Base-by-base conservation (phyloP, 2,113 vertebrate genomes). In the Psilopogon haemacephalus region DNA sequence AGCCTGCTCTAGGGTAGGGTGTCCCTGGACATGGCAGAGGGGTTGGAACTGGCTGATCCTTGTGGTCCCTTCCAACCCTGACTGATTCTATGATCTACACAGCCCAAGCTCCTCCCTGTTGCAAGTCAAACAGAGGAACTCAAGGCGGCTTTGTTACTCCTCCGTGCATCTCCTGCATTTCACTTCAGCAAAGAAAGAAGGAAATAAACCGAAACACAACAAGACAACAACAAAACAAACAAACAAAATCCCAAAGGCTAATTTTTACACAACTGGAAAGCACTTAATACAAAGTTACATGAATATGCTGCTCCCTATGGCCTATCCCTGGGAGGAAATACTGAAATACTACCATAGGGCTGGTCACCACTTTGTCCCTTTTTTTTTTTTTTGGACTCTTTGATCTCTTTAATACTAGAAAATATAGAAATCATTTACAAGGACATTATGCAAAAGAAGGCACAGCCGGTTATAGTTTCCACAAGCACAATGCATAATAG, bases 391-490 rank as follows among this genome's bases (percentile, higher is more conserved):
- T 98, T 97, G 97, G 95, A 97, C 97, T 97, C 97, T 95, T 97
- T 52, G 92, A 63, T 97, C 96, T n/a, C n/a, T n/a, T 97, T 97
- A 97, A 98, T 98, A 98, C 98, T 98, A 97, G 97, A 98, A 98
- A 98, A 98, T 98, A 98, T 97, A 98, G 97, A 98, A 98, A 97
- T 98, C 98, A 98, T 98, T 98, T 98, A 98, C 97, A 97, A 97
- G 97, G 97, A 97, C 95, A 95, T 97, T 98, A 98, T 98, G 98
- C 97, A 98, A 97, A 98, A 97, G 95, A 98, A 99, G 99, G 99
- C 99, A 99, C 99, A 98, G 98, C 98, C 98, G 98, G 98, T 98
- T 98, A 97, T 98, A 98, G 97, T 97, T 96, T 98, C 96, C 96
- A 98, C 85, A 98, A 97, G 98, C 98, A 97, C 97, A 98, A 97